phyloP scores from a whole-genome alignment of 2,113 vertebrate genomes.

The Grallaria varia region DNA sequence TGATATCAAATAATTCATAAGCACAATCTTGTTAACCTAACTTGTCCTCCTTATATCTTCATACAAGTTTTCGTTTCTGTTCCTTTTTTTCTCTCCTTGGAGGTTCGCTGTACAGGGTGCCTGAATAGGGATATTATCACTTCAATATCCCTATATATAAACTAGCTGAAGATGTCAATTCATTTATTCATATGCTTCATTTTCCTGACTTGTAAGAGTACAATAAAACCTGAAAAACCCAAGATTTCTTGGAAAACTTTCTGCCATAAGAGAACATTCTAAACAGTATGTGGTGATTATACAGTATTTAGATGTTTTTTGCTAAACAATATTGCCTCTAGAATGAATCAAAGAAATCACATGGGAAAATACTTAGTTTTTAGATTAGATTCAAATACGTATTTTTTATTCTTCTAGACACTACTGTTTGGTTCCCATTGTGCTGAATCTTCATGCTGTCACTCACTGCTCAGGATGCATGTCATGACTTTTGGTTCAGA shows the following conservation, averaged over 20 bases:
- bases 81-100: neutral
- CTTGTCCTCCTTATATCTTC: neutral
- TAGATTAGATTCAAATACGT: neutral
- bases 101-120: neutral
- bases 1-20: conserved; percentile 21
- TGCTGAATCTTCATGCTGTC: neutral
- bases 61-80: neutral
- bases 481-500: neutral
- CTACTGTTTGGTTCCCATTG: neutral
- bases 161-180: neutral
- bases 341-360: neutral
- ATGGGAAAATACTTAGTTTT: neutral
- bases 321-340: neutral
- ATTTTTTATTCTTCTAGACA: neutral
- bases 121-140: neutral
- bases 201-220: neutral
- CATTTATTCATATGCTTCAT: neutral
- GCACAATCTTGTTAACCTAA: neutral
- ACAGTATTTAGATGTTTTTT: neutral
- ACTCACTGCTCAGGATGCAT: neutral
- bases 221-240: neutral
- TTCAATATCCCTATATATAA: neutral
- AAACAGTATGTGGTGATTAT: neutral
- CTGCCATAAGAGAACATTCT: neutral
- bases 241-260: neutral